Evolutionary conservation across 2,113 vertebrate genomes (phyloP).

Genomic region (Jaculus jaculus): DNA sequence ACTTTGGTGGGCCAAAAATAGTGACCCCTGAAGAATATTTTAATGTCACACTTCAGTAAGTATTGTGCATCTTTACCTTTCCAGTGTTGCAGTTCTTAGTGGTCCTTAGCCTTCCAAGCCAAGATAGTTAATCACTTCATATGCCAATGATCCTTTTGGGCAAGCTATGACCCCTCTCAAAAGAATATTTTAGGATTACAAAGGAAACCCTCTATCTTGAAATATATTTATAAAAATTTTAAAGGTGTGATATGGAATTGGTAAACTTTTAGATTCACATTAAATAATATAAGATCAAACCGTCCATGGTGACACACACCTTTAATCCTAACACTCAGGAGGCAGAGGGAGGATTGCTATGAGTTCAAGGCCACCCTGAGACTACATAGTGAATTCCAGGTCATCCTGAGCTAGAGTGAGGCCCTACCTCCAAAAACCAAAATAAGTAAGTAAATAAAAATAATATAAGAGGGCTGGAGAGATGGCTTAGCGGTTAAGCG

Average conservation of each 20-base stretch:
- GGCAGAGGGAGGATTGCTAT: no score
- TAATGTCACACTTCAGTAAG: constrained; percentile 86
- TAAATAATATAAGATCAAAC: neutral
- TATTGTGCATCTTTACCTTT: neutral
- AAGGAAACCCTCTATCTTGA: neutral
- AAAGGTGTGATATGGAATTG: neutral
- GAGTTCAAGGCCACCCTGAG: no score
- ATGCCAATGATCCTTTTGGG: neutral
- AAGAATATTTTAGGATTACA: neutral
- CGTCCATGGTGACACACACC: no score
- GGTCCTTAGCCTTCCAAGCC: neutral
- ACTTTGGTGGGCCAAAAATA: constrained; percentile 94
- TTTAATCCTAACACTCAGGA: no score
- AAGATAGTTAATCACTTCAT: no score
- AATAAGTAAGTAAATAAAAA: no score
- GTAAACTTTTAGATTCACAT: neutral
- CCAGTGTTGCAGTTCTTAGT: fast-evolving
- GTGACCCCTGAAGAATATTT: constrained; percentile 94
- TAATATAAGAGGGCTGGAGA: no score
- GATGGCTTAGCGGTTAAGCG: no score
- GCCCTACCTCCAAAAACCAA: no score
- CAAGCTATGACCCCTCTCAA: neutral
- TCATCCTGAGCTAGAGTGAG: no score
- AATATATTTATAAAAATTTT: neutral
- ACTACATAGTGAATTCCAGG: no score